Evolutionary conservation across 2,797 vertebrate species (phyloP).

Genomic region (Pseudomugil gertrudae): DNA sequence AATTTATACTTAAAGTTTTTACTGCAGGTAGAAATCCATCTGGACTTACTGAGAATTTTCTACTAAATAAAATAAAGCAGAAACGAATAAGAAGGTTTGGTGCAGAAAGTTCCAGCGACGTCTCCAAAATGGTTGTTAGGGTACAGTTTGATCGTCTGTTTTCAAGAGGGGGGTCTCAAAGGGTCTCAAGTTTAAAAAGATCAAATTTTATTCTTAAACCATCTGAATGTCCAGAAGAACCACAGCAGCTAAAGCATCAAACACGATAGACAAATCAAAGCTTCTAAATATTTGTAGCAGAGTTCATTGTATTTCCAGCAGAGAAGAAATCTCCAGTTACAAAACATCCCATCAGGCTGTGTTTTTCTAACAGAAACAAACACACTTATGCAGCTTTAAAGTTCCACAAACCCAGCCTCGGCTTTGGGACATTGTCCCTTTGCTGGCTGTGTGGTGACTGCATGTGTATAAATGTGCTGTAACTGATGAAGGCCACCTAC

Average conservation of each 20-base stretch:
- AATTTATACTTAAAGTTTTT: no score
- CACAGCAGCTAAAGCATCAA: neutral
- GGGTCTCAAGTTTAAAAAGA: no score
- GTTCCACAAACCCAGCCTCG: neutral
- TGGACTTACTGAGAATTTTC: no score
- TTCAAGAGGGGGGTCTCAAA: no score
- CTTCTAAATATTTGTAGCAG: neutral
- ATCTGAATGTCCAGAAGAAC: neutral
- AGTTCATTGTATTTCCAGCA: constrained; percentile 7
- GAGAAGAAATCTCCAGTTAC: neutral
- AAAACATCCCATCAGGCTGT: neutral
- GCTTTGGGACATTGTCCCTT: neutral
- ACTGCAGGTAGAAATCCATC: no score
- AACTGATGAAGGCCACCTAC: constrained; percentile 5
- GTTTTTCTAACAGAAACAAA: neutral
- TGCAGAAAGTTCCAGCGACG: no score
- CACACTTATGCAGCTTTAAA: neutral
- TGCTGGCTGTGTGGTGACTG: neutral
- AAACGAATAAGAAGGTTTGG: no score
- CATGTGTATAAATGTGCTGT: constrained; percentile 5
- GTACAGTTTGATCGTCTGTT: no score
- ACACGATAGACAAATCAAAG: neutral
- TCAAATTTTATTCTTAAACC: neutral
- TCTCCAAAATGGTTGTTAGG: no score
- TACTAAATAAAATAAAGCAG: no score